These are phyloP conservation scores for Columba guinea DNA, from an alignment of 2,797 vertebrate species.

Conservation along the genomic window DNA sequence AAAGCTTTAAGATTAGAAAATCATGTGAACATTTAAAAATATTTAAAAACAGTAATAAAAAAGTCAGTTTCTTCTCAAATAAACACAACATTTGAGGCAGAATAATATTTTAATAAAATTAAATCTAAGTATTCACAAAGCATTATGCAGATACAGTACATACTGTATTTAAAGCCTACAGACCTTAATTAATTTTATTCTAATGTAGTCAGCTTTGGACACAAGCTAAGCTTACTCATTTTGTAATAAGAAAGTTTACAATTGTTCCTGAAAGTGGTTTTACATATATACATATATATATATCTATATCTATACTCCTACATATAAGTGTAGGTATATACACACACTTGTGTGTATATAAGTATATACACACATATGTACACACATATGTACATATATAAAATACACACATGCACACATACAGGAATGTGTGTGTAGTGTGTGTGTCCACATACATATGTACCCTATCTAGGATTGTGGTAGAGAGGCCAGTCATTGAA, in stretches of 20 bases:
- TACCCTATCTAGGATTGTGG: not conserved
- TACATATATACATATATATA: conserved; percentile 67
- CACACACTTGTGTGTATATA: conserved; percentile 8
- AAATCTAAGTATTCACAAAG: conserved; percentile 69
- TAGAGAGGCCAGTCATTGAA: not conserved
- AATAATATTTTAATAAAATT: conserved; percentile 75
- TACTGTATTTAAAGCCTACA: conserved; percentile 67
- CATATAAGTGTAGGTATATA: conserved; percentile 49
- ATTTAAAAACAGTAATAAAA: conserved; percentile 24
- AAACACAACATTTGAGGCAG: conserved; percentile 63
- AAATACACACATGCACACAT: conserved; percentile 18
- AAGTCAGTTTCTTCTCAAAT: conserved; percentile 34
- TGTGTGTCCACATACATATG: not conserved
- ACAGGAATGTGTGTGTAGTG: not conserved
- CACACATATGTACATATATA: conserved; percentile 33
- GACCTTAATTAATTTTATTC: conserved; percentile 58
- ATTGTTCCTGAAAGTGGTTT: conserved; percentile 59
- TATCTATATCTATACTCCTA: conserved; percentile 53
- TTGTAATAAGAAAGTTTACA: conserved; percentile 67
- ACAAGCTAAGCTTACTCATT: conserved; percentile 57
- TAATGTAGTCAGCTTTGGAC: conserved; percentile 64
- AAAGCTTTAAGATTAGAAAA: conserved; percentile 28
- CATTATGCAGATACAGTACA: conserved; percentile 65
- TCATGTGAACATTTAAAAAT: conserved; percentile 10
- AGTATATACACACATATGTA: conserved; percentile 34